Evolutionary conservation across 1,140 invertebrate species (phyloP).

Genomic region (Archegozetes longisetosus): DNA sequence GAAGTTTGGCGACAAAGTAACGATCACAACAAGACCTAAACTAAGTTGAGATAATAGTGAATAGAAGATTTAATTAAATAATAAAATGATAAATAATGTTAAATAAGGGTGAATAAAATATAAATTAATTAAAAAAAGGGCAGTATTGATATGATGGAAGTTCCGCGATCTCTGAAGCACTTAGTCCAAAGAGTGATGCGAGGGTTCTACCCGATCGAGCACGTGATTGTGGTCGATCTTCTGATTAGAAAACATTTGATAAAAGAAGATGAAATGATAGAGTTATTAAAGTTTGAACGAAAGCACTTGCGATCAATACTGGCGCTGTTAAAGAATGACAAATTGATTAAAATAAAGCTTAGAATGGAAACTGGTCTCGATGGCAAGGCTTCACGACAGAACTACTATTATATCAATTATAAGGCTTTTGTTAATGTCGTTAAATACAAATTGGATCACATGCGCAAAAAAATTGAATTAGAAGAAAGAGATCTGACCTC

Average conservation of each 20-base stretch:
- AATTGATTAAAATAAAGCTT: conserved; percentile 79
- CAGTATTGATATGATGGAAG: too few relatives aligned
- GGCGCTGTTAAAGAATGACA: conserved; percentile 70
- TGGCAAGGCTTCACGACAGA: conserved; percentile 90
- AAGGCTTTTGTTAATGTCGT: conserved; percentile 87
- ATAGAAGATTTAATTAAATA: too few relatives aligned
- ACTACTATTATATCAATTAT: conserved; percentile 96
- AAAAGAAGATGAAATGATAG: conserved; percentile 92
- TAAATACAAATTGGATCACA: conserved; percentile 89
- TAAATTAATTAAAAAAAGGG: too few relatives aligned
- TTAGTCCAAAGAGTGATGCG: conserved; percentile 71
- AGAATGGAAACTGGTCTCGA: conserved; percentile 87
- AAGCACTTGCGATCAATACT: conserved; percentile 80
- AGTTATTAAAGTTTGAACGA: conserved; percentile 79
- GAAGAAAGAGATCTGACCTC: conserved; percentile 86
- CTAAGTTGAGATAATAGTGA: too few relatives aligned
- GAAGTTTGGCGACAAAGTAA: too few relatives aligned
- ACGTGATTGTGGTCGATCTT: conserved; percentile 86
- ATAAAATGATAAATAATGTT: too few relatives aligned
- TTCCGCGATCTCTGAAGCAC: conserved; percentile 75
- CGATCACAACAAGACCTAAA: too few relatives aligned
- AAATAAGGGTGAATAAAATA: too few relatives aligned
- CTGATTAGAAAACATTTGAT: conserved; percentile 84
- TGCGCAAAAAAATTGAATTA: conserved; percentile 85
- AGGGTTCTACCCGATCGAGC: conserved; percentile 84